These are phyloP conservation scores for Ernsta delagoae DNA, from an alignment of 2,888 invertebrate genomes.

Conservation along the genomic window DNA sequence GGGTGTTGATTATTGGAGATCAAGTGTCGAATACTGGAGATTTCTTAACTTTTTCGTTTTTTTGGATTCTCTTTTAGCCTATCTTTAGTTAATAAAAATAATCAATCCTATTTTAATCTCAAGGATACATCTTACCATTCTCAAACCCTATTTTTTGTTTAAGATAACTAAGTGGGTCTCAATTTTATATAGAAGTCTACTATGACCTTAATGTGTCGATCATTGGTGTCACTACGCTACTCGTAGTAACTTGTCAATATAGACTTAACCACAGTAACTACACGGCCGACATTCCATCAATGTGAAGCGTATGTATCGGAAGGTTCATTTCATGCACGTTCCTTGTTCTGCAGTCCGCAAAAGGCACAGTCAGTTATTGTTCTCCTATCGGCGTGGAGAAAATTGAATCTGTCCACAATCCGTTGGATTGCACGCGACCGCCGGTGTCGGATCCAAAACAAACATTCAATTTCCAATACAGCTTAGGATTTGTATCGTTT, in stretches of 20 bases:
- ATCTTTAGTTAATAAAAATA: too few species aligned
- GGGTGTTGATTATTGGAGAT: too few species aligned
- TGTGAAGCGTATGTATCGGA: constrained; percentile 3
- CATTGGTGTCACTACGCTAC: too few species aligned
- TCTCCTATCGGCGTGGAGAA: constrained; percentile 72
- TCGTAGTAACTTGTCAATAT: background rate
- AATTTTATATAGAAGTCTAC: too few species aligned
- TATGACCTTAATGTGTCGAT: too few species aligned
- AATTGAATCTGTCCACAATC: constrained; percentile 82
- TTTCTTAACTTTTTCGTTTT: too few species aligned
- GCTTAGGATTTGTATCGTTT: constrained; percentile 52
- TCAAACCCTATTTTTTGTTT: too few species aligned
- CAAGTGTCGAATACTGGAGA: too few species aligned
- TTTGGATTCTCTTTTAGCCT: too few species aligned
- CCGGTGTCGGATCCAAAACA: constrained; percentile 64
- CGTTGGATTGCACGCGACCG: constrained; percentile 63
- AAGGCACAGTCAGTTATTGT: constrained; percentile 50
- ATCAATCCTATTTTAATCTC: too few species aligned
- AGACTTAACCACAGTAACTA: background rate
- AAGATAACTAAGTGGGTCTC: too few species aligned
- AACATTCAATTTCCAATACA: constrained; percentile 68
- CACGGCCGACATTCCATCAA: constrained; percentile 6
- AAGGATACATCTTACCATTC: too few species aligned
- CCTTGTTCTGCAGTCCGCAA: constrained; percentile 30
- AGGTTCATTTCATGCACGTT: constrained; percentile 24